A percentile compares a stretch with the other conserved stretches of the same genome.
These are phyloP conservation scores for Vidua macroura DNA, from an alignment of 2,113 vertebrate genomes.

Conservation along the genomic window DNA sequence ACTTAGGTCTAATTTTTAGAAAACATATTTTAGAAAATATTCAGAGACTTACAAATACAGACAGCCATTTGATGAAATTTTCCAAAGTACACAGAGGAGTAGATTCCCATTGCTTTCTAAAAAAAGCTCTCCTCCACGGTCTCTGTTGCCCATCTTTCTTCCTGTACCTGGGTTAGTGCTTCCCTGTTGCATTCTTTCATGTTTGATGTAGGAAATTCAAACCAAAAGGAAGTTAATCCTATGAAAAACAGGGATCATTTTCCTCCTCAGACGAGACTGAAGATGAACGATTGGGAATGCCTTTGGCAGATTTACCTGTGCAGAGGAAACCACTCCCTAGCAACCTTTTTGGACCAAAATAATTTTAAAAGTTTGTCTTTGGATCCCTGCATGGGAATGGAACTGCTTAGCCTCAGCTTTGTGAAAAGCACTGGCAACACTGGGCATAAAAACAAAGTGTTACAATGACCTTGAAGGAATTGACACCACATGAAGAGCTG, in stretches of 20 bases:
- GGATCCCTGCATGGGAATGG: not conserved
- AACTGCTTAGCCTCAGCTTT: not conserved
- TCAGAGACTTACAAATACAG: not conserved
- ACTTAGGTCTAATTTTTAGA: not conserved
- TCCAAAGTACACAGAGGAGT: not conserved
- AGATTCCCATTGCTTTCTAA: not conserved
- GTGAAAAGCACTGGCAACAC: not conserved
- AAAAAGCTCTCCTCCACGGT: not conserved
- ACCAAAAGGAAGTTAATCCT: not conserved
- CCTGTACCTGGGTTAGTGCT: not conserved
- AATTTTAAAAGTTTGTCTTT: not conserved
- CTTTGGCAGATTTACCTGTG: not conserved
- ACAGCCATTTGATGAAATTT: not conserved
- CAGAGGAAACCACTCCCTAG: not conserved
- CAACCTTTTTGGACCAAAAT: not conserved
- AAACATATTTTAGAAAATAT: not conserved
- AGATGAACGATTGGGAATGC: not conserved
- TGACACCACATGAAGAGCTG: accelerated
- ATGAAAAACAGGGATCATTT: not conserved
- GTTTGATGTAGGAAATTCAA: not conserved
- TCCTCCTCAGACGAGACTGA: not conserved
- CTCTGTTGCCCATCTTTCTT: not conserved
- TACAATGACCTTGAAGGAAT: not conserved
- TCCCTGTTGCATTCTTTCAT: not conserved
- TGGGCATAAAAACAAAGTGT: not conserved